Percentiles rank a stretch among this genome's conserved stretches.
phyloP scores from a whole-genome alignment of 2,888 invertebrate species.

The Chesias legatella region DNA sequence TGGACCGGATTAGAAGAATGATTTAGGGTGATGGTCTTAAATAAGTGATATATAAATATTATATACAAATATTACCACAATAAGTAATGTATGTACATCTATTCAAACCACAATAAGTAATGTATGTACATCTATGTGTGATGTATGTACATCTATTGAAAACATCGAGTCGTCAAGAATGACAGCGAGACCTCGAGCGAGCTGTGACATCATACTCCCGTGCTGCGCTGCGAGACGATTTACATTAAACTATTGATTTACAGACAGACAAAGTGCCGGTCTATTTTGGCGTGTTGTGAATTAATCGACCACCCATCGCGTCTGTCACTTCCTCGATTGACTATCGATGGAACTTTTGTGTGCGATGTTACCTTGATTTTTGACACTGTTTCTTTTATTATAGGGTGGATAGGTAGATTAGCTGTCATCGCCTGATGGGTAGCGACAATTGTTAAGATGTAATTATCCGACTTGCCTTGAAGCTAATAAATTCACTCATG shows the following conservation, averaged over 20 bases:
- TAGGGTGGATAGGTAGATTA: background rate
- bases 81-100: no score
- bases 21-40: no score
- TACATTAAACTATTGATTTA: conserved; percentile 75
- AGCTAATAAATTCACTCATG: background rate
- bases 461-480: conserved; percentile 6
- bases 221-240: conserved; percentile 61
- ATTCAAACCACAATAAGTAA: no score
- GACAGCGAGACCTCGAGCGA: conserved; percentile 42
- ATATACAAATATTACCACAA: no score
- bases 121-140: no score
- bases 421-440: conserved; percentile 5
- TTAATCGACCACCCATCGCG: conserved; percentile 60
- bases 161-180: conserved; percentile 36
- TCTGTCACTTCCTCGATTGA: conserved; percentile 21
- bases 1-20: no score
- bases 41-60: no score
- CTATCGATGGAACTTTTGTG: conserved; percentile 14
- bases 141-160: conserved; percentile 23
- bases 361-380: conserved; percentile 18
- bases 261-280: conserved; percentile 45
- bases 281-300: conserved; percentile 54
- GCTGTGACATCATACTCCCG: conserved; percentile 59
- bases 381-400: conserved; percentile 10
- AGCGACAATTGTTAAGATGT: background rate